Evolutionary conservation across 2,113 vertebrate genomes (phyloP), one percentile per base, ranked within the genome.

Genomic region (Apodemus speciosus): DNA sequence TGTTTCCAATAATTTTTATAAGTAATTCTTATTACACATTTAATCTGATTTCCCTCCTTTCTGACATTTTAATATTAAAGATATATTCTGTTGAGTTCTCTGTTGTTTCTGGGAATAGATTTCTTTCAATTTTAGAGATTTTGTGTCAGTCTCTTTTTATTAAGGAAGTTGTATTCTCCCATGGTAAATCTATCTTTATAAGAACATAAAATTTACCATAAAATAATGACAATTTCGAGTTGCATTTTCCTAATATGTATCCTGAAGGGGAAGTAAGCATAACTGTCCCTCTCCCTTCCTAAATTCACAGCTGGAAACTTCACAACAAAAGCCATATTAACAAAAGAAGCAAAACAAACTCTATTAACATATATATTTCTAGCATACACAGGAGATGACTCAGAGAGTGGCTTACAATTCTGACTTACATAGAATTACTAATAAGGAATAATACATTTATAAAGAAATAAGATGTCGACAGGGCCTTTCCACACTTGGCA

Each of bases 21-120:
- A 69, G 40, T 72, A 69, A 77, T 92, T 92, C 30, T 94, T 9
- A 88, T 85, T 86, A 75, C 10, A 85, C 6, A 62, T 10, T 88
- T 73, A 93, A 87, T 93, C 53, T 56, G 62, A 80, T 88, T 60
- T 93, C 93, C 18, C 15, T 96, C 86, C 56, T 38, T 5, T 43
- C 2, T 96, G 69, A 87, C 23, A 93, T 95, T 95, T 94, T 62
- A 87, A 85, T 91, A 94, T 92, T 94, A 91, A 96, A 92, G 13
- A 93, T 80, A 88, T 11, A 96, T 66, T 75, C 68, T 94, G 73
- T 23, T 85, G 88, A 43, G 88, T 89, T 92, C 51, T 89, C 5
- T 84, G 49, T 64, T 91, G 40, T 93, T 93, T 88, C 64, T 49
- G 51, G 27, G 25, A 91, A 75, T 60, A 64, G 9, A 80, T 91